These are phyloP conservation scores for Acanthiza pusilla DNA, from an alignment of 2,797 vertebrate species.

Conservation along the genomic window DNA sequence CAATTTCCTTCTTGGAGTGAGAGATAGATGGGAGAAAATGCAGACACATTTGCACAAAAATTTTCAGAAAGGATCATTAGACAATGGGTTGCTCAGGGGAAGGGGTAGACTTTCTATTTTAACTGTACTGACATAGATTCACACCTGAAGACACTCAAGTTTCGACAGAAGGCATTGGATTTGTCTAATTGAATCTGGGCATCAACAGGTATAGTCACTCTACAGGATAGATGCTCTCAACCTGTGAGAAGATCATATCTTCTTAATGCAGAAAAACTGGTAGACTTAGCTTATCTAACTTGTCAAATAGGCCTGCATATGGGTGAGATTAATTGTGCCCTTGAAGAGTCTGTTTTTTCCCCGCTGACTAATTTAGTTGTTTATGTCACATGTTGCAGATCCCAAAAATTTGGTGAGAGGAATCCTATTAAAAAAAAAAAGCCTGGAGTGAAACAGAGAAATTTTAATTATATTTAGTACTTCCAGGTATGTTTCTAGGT, in stretches of 20 bases:
- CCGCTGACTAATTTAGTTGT: neutral
- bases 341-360: neutral
- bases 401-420: neutral
- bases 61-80: neutral
- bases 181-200: neutral
- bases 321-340: neutral
- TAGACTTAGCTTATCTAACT: neutral
- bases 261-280: neutral
- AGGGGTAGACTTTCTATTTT: neutral
- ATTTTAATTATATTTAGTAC: neutral
- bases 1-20: neutral
- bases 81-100: rapidly evolving
- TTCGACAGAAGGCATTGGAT: neutral
- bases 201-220: neutral
- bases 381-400: neutral
- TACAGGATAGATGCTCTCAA: neutral
- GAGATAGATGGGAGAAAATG: neutral
- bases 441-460: neutral
- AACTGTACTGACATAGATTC: neutral
- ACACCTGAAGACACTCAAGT: neutral
- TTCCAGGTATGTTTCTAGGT: neutral
- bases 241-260: neutral
- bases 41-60: neutral
- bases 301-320: neutral
- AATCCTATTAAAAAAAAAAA: neutral